phyloP scores from a whole-genome alignment of 1,140 invertebrate genomes.

The Bombus consobrinus region DNA sequence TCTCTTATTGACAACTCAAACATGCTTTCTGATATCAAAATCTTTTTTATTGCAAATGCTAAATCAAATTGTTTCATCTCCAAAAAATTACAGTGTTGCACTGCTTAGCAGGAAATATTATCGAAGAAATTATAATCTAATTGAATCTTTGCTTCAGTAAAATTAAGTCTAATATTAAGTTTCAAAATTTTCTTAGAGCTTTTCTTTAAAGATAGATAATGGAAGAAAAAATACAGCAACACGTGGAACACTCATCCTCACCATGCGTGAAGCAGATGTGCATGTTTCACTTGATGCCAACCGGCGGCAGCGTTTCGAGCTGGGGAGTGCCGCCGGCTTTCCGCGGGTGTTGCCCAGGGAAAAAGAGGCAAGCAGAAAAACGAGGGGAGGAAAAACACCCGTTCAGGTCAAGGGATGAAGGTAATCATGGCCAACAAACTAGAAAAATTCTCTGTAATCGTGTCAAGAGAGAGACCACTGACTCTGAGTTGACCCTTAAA shows the following conservation, averaged over 20 bases:
- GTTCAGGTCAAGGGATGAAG: slow-evolving; percentile 46
- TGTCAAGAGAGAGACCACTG: slow-evolving; percentile 49
- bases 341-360: neutral
- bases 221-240: neutral
- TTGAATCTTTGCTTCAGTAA: neutral
- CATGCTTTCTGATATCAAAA: neutral
- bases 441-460: slow-evolving; percentile 42
- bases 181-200: neutral
- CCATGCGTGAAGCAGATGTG: slow-evolving; percentile 54
- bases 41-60: neutral
- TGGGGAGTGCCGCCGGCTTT: slow-evolving; percentile 13
- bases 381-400: neutral
- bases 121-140: neutral
- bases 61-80: neutral
- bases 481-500: slow-evolving; percentile 6
- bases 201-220: neutral
- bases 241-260: neutral
- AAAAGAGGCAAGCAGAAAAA: slow-evolving; percentile 8
- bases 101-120: neutral
- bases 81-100: neutral
- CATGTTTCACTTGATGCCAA: slow-evolving; percentile 15
- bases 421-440: slow-evolving; percentile 40
- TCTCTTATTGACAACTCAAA: neutral
- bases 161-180: neutral
- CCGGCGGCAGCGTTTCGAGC: neutral